phyloP scores from a whole-genome alignment of 2,888 invertebrate species.

The Oegoconia quadripuncta region DNA sequence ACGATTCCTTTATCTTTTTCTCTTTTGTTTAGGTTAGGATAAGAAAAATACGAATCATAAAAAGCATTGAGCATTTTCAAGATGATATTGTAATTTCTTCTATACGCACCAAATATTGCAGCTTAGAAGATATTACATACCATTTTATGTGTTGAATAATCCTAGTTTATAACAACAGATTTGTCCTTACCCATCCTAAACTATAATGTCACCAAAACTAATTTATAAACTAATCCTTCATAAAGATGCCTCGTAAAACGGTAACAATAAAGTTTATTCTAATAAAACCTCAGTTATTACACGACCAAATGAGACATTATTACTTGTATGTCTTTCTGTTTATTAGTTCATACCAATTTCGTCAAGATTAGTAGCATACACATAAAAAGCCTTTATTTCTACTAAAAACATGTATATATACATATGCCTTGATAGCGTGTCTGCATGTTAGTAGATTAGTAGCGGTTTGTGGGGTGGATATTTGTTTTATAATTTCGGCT shows the following conservation, averaged over 20 bases:
- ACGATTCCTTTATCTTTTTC: neutral
- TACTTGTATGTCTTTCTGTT: conserved; percentile 19
- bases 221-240: conserved; percentile 24
- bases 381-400: too few relatives aligned
- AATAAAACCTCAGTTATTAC: conserved; percentile 27
- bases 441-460: too few relatives aligned
- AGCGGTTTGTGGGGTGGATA: too few relatives aligned
- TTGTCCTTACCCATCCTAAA: conserved; percentile 14
- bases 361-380: conserved; percentile 18
- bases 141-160: too few relatives aligned
- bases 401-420: too few relatives aligned
- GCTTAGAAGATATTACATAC: too few relatives aligned
- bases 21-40: neutral
- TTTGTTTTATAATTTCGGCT: too few relatives aligned
- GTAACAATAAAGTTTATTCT: conserved; percentile 27
- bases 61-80: too few relatives aligned
- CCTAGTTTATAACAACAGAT: neutral
- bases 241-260: conserved; percentile 24
- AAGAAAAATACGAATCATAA: too few relatives aligned
- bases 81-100: too few relatives aligned
- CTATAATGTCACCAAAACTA: conserved; percentile 20
- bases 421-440: too few relatives aligned
- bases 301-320: conserved; percentile 22
- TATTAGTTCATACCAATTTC: conserved; percentile 27
- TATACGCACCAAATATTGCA: too few relatives aligned